Conservation (phyloP, 2,113 vertebrate species). For the Dicentrarchus labrax region DNA sequence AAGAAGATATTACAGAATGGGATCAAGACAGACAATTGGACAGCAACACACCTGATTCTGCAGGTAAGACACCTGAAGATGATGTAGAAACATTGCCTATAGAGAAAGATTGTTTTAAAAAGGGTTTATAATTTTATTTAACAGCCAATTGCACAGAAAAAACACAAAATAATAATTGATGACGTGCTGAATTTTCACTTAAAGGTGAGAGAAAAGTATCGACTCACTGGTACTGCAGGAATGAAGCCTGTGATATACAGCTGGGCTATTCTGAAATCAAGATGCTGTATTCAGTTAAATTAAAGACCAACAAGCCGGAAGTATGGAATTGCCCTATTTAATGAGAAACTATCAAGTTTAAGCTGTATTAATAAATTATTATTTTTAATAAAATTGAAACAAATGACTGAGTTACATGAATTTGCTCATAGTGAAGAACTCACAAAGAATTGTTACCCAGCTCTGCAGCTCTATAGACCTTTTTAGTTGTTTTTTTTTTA, state of each 20-base stretch:
- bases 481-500: no score
- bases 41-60: slow-evolving; percentile 89
- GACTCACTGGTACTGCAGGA: slow-evolving; percentile 94
- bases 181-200: not conserved
- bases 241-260: slow-evolving; percentile 91
- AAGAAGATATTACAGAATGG: not conserved
- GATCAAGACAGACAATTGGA: not conserved
- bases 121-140: not conserved
- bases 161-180: not conserved
- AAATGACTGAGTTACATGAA: no score
- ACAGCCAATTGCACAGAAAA: not conserved
- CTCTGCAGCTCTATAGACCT: no score
- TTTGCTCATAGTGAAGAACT: no score
- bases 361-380: no score
- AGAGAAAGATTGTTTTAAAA: not conserved
- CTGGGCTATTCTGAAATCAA: slow-evolving; percentile 89
- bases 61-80: slow-evolving; percentile 89
- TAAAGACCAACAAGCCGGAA: not conserved
- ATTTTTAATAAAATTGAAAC: no score
- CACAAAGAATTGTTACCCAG: no score
- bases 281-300: slow-evolving; percentile 11
- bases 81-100: slow-evolving; percentile 89
- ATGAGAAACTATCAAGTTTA: no score
- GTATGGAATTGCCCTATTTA: no score
- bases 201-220: not conserved